These are phyloP conservation scores for Aldrovandia affinis DNA, from an alignment of 2,797 vertebrate genomes.

Conservation along the genomic window DNA sequence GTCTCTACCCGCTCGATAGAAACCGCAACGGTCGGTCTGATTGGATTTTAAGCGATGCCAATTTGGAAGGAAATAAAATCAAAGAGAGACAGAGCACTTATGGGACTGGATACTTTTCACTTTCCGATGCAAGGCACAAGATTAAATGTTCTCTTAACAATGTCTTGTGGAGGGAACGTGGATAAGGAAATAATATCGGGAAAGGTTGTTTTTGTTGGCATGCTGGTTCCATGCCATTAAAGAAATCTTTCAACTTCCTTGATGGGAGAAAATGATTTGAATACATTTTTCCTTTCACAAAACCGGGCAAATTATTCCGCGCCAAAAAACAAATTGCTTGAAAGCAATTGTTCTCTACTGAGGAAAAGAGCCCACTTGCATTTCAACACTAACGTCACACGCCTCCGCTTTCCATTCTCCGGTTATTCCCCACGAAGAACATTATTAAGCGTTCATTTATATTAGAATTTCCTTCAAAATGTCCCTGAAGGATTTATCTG, in stretches of 20 bases:
- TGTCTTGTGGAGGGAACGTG: not conserved
- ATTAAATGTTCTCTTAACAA: constrained; percentile 64
- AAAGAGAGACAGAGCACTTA: constrained; percentile 72
- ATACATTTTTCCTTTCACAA: constrained; percentile 24
- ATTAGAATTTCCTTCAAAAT: constrained; percentile 17
- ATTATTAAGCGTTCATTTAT: constrained; percentile 15
- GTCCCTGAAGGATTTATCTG: not conserved
- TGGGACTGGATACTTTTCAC: constrained; percentile 69
- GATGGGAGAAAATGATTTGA: constrained; percentile 18
- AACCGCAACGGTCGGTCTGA: constrained; percentile 74
- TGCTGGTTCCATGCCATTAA: constrained; percentile 48
- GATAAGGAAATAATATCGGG: constrained; percentile 45
- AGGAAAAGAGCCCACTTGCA: constrained; percentile 11
- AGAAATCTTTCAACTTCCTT: constrained; percentile 11
- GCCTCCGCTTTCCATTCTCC: not conserved
- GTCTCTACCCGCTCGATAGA: constrained; percentile 70
- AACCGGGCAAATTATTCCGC: constrained; percentile 29
- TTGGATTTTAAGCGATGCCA: constrained; percentile 79
- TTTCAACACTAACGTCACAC: not conserved
- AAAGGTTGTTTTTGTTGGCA: constrained; percentile 36
- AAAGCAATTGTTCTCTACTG: constrained; percentile 31
- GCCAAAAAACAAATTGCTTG: constrained; percentile 23
- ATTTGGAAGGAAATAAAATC: constrained; percentile 68
- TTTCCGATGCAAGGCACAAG: constrained; percentile 69
- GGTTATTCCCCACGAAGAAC: constrained; percentile 18